Conservation (phyloP, 35 echinoderm and acorn worm species). For the Stichopus chloronotus region DNA sequence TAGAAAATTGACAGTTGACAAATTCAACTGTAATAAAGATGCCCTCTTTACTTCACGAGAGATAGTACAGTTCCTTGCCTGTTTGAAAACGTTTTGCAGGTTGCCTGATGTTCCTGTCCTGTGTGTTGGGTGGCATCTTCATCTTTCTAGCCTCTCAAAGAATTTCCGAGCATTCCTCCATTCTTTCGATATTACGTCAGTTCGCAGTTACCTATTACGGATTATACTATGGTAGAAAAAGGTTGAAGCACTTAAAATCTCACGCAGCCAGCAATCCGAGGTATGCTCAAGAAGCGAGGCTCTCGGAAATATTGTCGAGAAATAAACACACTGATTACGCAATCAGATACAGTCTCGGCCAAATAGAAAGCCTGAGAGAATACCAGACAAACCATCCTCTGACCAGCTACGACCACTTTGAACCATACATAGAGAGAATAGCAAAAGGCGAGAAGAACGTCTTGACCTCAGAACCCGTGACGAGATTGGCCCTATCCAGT, state of each 20-base stretch:
- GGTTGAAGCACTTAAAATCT: background rate
- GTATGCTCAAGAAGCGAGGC: conserved; percentile 51
- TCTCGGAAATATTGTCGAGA: conserved; percentile 42
- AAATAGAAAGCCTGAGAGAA: conserved; percentile 50
- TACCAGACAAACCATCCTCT: conserved; percentile 68
- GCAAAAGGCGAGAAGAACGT: conserved; percentile 69
- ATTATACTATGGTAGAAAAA: background rate
- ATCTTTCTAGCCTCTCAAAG: background rate
- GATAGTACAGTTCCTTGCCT: background rate
- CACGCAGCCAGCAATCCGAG: background rate
- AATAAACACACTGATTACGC: conserved; percentile 76
- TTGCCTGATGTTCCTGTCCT: background rate
- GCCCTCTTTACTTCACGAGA: too few species aligned
- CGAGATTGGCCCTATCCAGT: conserved; percentile 47
- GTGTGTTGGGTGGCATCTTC: background rate
- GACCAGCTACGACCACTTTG: conserved; percentile 70
- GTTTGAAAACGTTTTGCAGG: background rate
- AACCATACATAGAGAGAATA: conserved; percentile 55
- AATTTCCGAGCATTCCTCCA: background rate
- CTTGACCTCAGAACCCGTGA: conserved; percentile 35
- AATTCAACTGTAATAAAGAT: too few species aligned
- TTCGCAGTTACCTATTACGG: background rate
- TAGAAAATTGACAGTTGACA: too few species aligned
- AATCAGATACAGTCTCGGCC: conserved; percentile 9
- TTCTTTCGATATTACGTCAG: background rate